phyloP scores from a whole-genome alignment of 2,113 vertebrate species.

The Ammodramus savannarum region DNA sequence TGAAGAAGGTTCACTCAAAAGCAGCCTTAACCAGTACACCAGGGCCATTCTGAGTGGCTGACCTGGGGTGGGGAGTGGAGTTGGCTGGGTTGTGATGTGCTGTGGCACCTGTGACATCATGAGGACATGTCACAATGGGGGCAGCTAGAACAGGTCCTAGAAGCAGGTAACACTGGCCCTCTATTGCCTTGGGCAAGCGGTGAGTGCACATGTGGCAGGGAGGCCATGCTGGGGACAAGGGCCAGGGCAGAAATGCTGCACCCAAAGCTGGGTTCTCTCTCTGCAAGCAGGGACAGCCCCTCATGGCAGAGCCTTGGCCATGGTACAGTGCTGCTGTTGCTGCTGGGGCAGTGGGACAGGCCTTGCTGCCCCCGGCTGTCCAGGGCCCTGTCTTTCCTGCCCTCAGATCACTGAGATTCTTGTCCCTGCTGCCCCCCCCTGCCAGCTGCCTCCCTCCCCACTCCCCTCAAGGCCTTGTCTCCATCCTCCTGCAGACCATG shows the following conservation, averaged over 20 bases:
- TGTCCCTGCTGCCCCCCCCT: fast-evolving
- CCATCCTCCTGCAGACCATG: not conserved
- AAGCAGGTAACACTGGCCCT: not conserved
- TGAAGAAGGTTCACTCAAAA: not conserved
- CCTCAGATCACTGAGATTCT: not conserved
- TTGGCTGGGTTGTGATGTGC: not conserved
- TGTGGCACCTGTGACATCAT: not conserved
- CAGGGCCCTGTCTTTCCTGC: not conserved
- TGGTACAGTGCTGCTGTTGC: not conserved
- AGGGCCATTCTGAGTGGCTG: not conserved
- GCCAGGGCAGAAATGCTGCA: fast-evolving
- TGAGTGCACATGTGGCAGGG: not conserved
- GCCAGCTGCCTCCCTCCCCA: not conserved
- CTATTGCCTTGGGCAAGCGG: not conserved
- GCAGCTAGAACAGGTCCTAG: no score
- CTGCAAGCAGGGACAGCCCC: not conserved
- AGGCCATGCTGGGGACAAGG: not conserved
- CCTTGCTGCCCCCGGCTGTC: not conserved
- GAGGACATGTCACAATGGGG: not conserved
- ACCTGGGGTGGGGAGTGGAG: not conserved
- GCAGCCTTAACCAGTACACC: not conserved
- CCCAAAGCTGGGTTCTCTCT: fast-evolving
- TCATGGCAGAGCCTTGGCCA: not conserved
- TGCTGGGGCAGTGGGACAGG: not conserved
- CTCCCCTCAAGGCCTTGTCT: not conserved